A percentile compares a stretch with the other conserved stretches of the same genome.
Conservation (phyloP, 2,797 vertebrate genomes). For the Myotis findleyi region DNA sequence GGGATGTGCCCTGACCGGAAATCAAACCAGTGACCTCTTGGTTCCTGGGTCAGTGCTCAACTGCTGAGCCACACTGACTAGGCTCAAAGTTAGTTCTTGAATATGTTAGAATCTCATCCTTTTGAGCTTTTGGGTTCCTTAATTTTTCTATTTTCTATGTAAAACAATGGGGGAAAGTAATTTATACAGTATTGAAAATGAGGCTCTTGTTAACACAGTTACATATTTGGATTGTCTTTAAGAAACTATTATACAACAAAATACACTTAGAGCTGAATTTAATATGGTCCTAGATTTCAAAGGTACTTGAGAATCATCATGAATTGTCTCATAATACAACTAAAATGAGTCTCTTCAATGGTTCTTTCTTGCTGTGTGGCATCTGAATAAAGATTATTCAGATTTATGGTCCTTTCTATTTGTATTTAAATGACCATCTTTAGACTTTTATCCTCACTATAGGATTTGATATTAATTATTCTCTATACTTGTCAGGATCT, state of each 20-base stretch:
- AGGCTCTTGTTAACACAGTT: background rate
- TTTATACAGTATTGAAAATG: background rate
- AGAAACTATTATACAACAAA: background rate
- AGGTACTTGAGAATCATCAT: background rate
- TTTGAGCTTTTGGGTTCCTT: background rate
- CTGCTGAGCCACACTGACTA: too few species aligned
- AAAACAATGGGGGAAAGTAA: background rate
- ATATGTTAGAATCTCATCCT: constrained; percentile 16
- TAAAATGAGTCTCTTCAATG: background rate
- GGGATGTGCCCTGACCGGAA: too few species aligned
- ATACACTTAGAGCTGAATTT: background rate
- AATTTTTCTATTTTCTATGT: background rate
- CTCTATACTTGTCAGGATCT: background rate
- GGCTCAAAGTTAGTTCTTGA: constrained; percentile 1
- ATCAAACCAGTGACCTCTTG: too few species aligned
- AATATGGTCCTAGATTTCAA: background rate
- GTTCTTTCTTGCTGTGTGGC: background rate
- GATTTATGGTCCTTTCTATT: background rate
- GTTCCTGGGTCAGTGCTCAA: too few species aligned
- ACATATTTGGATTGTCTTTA: constrained; percentile 25
- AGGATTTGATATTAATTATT: constrained; percentile 17
- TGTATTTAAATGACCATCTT: background rate
- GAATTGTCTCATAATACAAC: background rate
- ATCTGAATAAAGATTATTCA: constrained; percentile 32
- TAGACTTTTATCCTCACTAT: background rate